Base-by-base conservation (phyloP, 1,140 invertebrate genomes). In the Pteromalus puparum region DNA sequence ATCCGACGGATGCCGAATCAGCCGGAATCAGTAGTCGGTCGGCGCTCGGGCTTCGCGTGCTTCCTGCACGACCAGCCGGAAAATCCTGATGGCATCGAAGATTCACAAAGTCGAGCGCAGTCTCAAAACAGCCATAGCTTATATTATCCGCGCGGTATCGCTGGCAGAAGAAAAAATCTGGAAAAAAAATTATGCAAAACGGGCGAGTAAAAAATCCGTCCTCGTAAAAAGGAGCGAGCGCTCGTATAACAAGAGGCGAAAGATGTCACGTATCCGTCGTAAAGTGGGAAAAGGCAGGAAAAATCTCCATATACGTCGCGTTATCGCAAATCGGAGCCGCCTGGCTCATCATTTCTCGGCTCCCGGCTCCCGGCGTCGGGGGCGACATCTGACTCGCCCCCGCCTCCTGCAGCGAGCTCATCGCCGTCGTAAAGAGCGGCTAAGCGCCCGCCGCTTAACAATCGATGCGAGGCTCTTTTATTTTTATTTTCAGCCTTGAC, bases 221-320 rank as follows among this genome's bases (percentile, higher is more conserved):
- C 30, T n/a, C 42, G 46, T 77, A 77, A 67, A 79, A 79, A 67
- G 67, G 46, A 75, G 46, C 72, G 67, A 73, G 65, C 34, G 73
- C 70, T 82, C 80, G 80, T 84, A 84, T 84, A 84, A 84, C 38
- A 67, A 84, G 67, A 72, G 77, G 68, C 65, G 48, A 7, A 80
- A 73, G 68, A 74, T 84, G 68, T 85, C 75, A 82, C 78, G 83
- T 53, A 86, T 81, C 48, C 53, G 46, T 79, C 83, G 81, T 85
- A 86, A 87, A 87, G 75, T 76, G 76, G 53, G 28, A 76, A 81
- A 81, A 38, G 30, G 70, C 72, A 65, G n/a, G 48, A 9, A 21
- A 53, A 53, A n/a, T 21, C 48, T 75, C 26, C 67, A 30, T 75
- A n/a, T 24, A 42, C 53, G 82, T 72, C 75, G 28, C 65, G 75